phyloP scores from a whole-genome alignment of 2,888 invertebrate species.

The Diogma glabrata region DNA sequence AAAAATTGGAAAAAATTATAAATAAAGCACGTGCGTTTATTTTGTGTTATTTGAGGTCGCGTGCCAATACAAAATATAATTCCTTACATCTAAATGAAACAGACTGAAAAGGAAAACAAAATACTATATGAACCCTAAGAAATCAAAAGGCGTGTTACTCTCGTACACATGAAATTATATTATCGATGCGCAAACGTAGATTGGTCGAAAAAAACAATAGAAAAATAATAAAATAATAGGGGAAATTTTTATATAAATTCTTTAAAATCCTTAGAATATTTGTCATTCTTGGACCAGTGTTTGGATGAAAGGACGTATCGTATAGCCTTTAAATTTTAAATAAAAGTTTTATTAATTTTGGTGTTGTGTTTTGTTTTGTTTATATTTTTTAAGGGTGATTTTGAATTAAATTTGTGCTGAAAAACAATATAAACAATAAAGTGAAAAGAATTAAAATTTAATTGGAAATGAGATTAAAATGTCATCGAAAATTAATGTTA shows the following conservation, averaged over 20 bases:
- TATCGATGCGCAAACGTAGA: slow-evolving; percentile 8
- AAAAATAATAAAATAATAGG: not conserved
- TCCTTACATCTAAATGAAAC: not conserved
- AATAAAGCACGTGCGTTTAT: slow-evolving; percentile 10
- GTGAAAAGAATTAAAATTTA: too few relatives aligned
- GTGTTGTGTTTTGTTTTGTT: not conserved
- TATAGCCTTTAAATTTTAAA: not conserved
- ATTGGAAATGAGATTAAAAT: slow-evolving; percentile 4
- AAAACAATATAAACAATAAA: not conserved
- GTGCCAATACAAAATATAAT: slow-evolving; percentile 7
- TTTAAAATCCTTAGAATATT: not conserved
- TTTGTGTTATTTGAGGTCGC: slow-evolving; percentile 7
- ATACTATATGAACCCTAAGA: not conserved
- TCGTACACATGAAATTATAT: too few relatives aligned
- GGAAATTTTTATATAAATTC: slow-evolving; percentile 9
- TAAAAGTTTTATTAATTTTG: not conserved
- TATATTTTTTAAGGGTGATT: not conserved
- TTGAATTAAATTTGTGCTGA: not conserved
- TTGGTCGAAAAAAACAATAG: not conserved
- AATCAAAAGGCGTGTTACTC: too few relatives aligned
- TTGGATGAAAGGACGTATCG: not conserved
- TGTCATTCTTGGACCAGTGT: slow-evolving; percentile 2
- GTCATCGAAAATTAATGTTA: slow-evolving; percentile 4
- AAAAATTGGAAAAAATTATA: too few relatives aligned
- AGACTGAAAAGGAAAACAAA: not conserved